These are phyloP conservation scores for Pelecanoides urinatrix DNA, from an alignment of 2,113 vertebrate genomes.

Conservation along the genomic window DNA sequence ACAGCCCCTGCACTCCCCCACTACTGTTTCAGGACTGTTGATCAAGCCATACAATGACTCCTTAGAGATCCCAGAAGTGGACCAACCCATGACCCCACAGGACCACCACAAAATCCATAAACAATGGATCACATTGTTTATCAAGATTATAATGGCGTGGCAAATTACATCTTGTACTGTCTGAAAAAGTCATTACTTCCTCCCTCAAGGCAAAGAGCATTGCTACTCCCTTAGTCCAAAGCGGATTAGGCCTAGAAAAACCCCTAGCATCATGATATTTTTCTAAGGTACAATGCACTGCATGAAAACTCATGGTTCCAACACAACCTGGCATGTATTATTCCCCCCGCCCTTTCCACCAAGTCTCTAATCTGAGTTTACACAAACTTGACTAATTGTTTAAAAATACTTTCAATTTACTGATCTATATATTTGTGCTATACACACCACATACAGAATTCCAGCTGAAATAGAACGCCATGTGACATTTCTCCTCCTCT, in stretches of 20 bases:
- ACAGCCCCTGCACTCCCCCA: accelerated
- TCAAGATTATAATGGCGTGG: neutral
- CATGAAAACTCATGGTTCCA: neutral
- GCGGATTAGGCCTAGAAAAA: neutral
- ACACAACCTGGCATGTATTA: neutral
- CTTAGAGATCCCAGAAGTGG: neutral
- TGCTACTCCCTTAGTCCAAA: neutral
- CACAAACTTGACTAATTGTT: neutral
- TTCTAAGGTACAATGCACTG: neutral
- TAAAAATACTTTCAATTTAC: neutral
- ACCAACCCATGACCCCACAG: neutral
- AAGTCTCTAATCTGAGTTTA: neutral
- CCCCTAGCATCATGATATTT: neutral
- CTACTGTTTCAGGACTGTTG: neutral
- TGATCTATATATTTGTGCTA: neutral
- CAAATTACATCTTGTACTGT: neutral
- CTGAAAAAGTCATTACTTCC: neutral
- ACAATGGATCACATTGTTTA: neutral
- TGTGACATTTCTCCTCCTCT: neutral
- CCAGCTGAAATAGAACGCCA: conserved; percentile 11
- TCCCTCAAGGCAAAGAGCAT: neutral
- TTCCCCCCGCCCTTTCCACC: neutral
- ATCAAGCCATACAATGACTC: neutral
- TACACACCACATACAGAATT: neutral
- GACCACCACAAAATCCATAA: neutral